Evolutionary conservation across 2,888 invertebrate species (phyloP), one percentile per base, ranked within the genome.

Genomic region (Chaitophorus viminalis): DNA sequence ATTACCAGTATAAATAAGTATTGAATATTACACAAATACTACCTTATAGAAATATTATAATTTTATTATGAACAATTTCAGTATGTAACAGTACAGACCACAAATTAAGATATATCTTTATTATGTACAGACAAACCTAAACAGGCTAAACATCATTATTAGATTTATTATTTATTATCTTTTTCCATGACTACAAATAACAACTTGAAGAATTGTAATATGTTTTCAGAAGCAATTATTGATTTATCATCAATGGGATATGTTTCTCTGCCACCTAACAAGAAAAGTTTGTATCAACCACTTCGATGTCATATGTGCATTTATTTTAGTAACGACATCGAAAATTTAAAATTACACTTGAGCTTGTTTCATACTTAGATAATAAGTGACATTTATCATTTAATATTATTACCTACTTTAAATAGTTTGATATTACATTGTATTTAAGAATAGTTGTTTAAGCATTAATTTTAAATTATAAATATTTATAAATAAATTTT

Each of bases 161-260:
- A 14, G 0, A 46, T 46, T 14, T 11, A 46, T 46, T 46, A n/a
- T n/a, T n/a, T n/a, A n/a, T n/a, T n/a, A n/a, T n/a, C n/a, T n/a
- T 46, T 46, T 46, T 46, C 46, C 14, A 11, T 1, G 46, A 14
- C 6, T 39, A 8, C 11, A 39, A 11, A 39, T 8, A 8, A 5
- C 14, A 46, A 46, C 46, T 68, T 29, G 68, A 29, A 29, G 68
- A 52, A 70, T 75, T 83, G 1, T 54, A 11, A 72, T 84, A 31
- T 85, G 29, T 31, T 87, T 87, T 6, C 81, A 87, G 87, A 87
- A 60, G 52, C 65, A 31, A 81, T 81, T 75, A 60, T 39, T 4
- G 81, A 87, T 31, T 65, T 87, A 60, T 74, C 74, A 65, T 39
- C 60, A n/a, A 3, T 29, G 3, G 74, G 74, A 65, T 3, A 17